phyloP scores from a whole-genome alignment of 35 echinoderm and acorn worm species.

The Ophiothrix spiculata region DNA sequence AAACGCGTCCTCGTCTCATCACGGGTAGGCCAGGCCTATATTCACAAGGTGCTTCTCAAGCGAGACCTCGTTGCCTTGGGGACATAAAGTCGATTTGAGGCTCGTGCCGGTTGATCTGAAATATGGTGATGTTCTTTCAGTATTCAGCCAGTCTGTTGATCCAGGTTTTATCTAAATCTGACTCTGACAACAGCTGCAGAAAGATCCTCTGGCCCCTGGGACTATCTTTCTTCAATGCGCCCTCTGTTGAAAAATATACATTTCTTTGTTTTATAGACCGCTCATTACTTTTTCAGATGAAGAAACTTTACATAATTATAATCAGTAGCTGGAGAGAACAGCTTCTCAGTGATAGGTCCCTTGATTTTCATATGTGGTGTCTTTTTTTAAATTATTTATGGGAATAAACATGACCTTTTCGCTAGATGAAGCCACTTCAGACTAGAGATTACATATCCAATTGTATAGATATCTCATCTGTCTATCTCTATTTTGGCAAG shows the following conservation, averaged over 20 bases:
- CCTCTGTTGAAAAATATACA: background rate
- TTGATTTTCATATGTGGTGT: too few species aligned
- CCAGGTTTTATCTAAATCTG: background rate
- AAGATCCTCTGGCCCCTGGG: background rate
- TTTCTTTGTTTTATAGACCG: background rate
- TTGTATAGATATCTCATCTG: too few species aligned
- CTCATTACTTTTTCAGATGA: background rate
- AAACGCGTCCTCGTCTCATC: too few species aligned
- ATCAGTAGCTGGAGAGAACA: too few species aligned
- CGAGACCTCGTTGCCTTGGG: background rate
- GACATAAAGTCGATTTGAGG: background rate
- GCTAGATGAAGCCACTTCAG: too few species aligned
- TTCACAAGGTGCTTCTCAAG: conserved; percentile 7
- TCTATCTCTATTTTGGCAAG: too few species aligned
- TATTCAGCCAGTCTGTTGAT: background rate
- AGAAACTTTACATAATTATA: too few species aligned
- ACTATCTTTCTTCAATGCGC: background rate
- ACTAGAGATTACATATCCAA: too few species aligned
- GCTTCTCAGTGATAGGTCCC: too few species aligned
- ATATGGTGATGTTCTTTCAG: background rate
- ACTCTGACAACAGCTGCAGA: conserved; percentile 10
- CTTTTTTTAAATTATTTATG: too few species aligned
- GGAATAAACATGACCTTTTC: too few species aligned
- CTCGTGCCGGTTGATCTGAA: background rate
- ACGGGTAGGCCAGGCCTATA: too few species aligned